Evolutionary conservation across 2,113 vertebrate genomes (phyloP), one percentile per base, ranked within the genome.

Genomic region (Catharus fuscescens): DNA sequence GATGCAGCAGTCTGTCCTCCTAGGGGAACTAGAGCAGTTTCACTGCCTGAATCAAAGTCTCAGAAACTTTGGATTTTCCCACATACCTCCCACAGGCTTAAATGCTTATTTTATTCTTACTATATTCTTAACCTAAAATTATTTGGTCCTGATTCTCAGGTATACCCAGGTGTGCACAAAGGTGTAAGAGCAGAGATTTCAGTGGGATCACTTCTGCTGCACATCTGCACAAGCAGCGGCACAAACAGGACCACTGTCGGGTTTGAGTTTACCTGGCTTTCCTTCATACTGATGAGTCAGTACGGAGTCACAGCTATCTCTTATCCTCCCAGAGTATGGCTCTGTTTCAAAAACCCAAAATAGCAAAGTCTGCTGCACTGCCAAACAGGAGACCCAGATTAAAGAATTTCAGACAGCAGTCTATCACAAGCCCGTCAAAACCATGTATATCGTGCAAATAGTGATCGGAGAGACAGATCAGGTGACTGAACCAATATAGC

Each of bases 391-490:
- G 96, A 96, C 96, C 96, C 96, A 96, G 93, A 96, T 96, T 97
- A 97, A 94, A 94, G 93, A 90, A 92, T 96, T 97, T 96, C 96
- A 97, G 97, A 97, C 96, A 97, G 96, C 96, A 95, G 96, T 97
- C 97, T 97, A 97, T 97, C 96, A 97, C 93, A 97, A 96, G 93
- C 94, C 92, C 95, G 89, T 97, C 96, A 97, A 95, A 97, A 96
- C 81, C 90, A 80, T 96, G 94, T 94, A 96, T 96, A 95, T 95
- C 92, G 64, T 96, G 90, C 93, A 97, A 95, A 97, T 97, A 95
- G 87, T 95, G 94, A 97, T 96, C 42, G 34, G 92, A 96, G 96
- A 97, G 93, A 95, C 93, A 96, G 95, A 96, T 96, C 95, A 96
- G 96, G 95, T 97, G 96, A 96, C 93, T 96, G 96, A 97, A 97